These are phyloP conservation scores for Eulemur rubriventer DNA, from an alignment of 2,797 vertebrate species.

Conservation along the genomic window DNA sequence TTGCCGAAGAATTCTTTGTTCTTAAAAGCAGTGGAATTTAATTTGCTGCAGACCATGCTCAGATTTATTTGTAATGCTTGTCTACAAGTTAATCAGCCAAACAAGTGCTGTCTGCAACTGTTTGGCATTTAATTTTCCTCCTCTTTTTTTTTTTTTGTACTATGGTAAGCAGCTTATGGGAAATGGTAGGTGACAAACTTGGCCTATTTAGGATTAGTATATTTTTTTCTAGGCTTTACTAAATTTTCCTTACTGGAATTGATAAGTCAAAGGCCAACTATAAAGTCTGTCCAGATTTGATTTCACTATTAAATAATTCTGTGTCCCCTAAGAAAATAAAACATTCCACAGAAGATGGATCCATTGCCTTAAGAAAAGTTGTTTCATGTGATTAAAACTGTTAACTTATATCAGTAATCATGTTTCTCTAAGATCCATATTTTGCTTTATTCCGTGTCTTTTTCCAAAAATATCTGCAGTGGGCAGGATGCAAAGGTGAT, in stretches of 20 bases:
- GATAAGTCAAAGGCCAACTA: slow-evolving; percentile 84
- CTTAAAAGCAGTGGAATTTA: slow-evolving; percentile 90
- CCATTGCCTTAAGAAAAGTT: not conserved
- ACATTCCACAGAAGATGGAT: not conserved
- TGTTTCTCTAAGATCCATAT: not conserved
- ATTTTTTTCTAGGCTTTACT: slow-evolving; percentile 88
- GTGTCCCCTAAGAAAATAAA: not conserved
- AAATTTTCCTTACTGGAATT: slow-evolving; percentile 87
- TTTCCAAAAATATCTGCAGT: not conserved
- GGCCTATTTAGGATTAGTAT: slow-evolving; percentile 87
- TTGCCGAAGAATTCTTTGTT: slow-evolving; percentile 89
- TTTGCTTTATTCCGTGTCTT: not conserved
- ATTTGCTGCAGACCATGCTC: slow-evolving; percentile 88
- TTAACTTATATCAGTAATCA: not conserved
- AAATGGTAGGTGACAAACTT: slow-evolving; percentile 90
- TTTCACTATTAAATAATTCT: slow-evolving; percentile 69
- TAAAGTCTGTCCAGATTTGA: slow-evolving; percentile 80
- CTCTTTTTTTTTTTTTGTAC: slow-evolving; percentile 73
- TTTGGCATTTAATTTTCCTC: slow-evolving; percentile 88
- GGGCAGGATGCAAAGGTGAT: not conserved
- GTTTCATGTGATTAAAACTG: not conserved
- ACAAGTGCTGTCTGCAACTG: slow-evolving; percentile 87
- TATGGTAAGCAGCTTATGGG: slow-evolving; percentile 89
- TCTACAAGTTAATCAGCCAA: slow-evolving; percentile 91
- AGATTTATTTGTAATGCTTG: slow-evolving; percentile 90